Evolutionary conservation across 2,797 vertebrate genomes (phyloP).

Genomic region (Crenuchus spilurus): DNA sequence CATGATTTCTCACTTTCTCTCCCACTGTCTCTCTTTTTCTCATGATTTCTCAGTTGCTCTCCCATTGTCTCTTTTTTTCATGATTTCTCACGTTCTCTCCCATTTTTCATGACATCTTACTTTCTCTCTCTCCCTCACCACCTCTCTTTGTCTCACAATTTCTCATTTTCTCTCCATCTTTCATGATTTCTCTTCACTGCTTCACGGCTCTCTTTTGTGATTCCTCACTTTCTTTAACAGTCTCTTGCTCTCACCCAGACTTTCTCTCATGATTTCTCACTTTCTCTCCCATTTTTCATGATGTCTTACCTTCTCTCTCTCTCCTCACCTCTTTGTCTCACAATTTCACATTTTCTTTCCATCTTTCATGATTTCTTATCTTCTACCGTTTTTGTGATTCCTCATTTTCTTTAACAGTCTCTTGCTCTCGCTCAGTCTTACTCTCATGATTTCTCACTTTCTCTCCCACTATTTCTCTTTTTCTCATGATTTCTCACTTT

Average conservation of each 20-base stretch:
- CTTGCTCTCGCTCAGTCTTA: not conserved
- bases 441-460: not conserved
- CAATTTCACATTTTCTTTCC: not conserved
- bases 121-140: not conserved
- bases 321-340: not conserved
- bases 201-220: not conserved
- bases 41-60: not conserved
- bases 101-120: no score
- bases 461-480: not conserved
- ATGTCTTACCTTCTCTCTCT: not conserved
- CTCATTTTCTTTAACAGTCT: not conserved
- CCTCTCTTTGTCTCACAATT: not conserved
- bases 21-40: not conserved
- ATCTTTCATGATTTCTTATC: no score
- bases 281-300: not conserved
- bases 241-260: not conserved
- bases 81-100: not conserved
- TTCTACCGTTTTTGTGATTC: no score
- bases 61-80: not conserved
- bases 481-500: no score
- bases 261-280: not conserved
- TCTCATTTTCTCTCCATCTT: not conserved
- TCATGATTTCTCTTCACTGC: no score
- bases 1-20: not conserved
- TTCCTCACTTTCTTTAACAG: not conserved